Evolutionary conservation across 1,140 invertebrate genomes (phyloP).

Genomic region (Agrilus planipennis): DNA sequence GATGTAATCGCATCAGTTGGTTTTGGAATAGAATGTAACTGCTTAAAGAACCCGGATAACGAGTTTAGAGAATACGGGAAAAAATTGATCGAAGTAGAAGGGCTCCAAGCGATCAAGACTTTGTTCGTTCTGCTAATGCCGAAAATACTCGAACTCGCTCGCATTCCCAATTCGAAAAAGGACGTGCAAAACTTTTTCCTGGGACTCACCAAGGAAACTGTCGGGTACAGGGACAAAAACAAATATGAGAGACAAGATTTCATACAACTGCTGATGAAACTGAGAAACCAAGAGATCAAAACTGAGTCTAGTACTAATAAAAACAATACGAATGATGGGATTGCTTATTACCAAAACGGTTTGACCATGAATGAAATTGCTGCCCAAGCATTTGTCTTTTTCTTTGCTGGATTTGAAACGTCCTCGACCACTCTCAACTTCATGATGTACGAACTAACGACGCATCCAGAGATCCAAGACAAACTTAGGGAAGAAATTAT

Average conservation of each 20-base stretch:
- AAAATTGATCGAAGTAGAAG: conserved; percentile 14
- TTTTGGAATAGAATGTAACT: conserved; percentile 31
- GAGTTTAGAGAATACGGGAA: conserved; percentile 23
- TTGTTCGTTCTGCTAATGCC: conserved; percentile 16
- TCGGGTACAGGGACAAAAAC: conserved; percentile 32
- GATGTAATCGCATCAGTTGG: conserved; percentile 30
- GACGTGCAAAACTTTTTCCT: conserved; percentile 32
- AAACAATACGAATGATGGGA: conserved; percentile 4
- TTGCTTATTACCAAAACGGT: not conserved
- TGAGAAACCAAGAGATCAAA: no score
- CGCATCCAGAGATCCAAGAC: conserved; percentile 34
- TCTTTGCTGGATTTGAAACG: conserved; percentile 48
- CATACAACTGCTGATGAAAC: conserved; percentile 31
- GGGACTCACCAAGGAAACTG: conserved; percentile 27
- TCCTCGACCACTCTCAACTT: conserved; percentile 35
- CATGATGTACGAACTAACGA: conserved; percentile 36
- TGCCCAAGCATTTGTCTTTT: conserved; percentile 43
- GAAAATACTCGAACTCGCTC: conserved; percentile 11
- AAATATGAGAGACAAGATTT: conserved; percentile 33
- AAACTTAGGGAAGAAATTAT: conserved; percentile 35
- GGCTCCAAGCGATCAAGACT: conserved; percentile 8
- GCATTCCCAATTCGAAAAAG: conserved; percentile 15
- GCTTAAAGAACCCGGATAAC: conserved; percentile 21
- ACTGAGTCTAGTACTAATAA: conserved; percentile 8
- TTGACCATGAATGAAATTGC: conserved; percentile 29